phyloP scores from a whole-genome alignment of 2,797 vertebrate genomes.

The Choloepus didactylus region DNA sequence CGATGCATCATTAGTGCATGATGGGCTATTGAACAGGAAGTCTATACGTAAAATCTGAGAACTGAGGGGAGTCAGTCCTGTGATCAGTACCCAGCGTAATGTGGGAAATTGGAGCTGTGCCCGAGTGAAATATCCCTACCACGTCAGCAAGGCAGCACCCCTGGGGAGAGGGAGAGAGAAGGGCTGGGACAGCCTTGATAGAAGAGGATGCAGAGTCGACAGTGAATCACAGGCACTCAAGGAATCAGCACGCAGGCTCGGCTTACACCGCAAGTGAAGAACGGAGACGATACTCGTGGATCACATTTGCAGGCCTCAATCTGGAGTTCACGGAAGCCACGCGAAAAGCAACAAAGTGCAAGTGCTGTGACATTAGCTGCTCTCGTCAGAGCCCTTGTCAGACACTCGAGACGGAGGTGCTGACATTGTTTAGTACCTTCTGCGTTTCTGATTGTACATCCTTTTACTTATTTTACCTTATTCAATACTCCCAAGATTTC shows the following conservation, averaged over 20 bases:
- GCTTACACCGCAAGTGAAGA: not conserved
- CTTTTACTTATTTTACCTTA: not conserved
- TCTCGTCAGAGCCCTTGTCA: not conserved
- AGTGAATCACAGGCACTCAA: not conserved
- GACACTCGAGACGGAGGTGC: too few species aligned
- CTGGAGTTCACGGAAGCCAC: not conserved
- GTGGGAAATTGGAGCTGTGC: not conserved
- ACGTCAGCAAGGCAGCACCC: not conserved
- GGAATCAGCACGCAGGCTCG: not conserved
- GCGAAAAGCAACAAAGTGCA: not conserved
- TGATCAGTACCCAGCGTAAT: not conserved
- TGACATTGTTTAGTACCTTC: not conserved
- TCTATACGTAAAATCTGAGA: not conserved
- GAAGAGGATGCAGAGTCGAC: not conserved
- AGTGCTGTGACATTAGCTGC: not conserved
- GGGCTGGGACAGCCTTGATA: too few species aligned
- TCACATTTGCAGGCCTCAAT: not conserved
- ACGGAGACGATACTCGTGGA: fast-evolving
- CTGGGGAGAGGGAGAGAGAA: not conserved
- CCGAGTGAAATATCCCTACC: not conserved
- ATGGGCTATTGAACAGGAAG: too few species aligned
- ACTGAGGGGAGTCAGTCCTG: not conserved
- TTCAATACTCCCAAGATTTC: too few species aligned
- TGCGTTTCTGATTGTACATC: fast-evolving
- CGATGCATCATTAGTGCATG: not conserved